Evolutionary conservation across 53 echinoderm and acorn worm species (phyloP), one percentile per base, ranked within the genome.

Genomic region (Astropecten irregularis): DNA sequence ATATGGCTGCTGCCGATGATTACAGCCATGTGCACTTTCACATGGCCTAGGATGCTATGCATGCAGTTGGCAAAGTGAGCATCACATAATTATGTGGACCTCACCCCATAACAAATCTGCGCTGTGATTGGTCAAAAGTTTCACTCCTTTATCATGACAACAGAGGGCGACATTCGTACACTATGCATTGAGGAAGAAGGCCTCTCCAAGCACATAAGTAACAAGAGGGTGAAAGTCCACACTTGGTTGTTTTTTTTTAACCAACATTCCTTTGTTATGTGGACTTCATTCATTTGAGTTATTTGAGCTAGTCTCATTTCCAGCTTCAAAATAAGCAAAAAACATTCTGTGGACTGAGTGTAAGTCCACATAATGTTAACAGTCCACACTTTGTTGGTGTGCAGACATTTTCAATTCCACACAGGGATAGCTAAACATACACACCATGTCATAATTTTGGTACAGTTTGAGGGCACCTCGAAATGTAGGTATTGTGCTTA

Each of bases 301-400:
- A 35, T 6, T 3, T 6, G 11, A 35, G 27, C 15, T 61, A 62
- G 36, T 62, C 31, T 62, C 26, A 35, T 31, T 31, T 62, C 33
- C 15, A 14, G 28, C 63, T 11, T 35, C 1, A 62, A 62, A 33
- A 62, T 62, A 62, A 62, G 31, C 63, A 3, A 13, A 29, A 62
- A 62, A 62, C 63, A 62, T 15, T 62, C 30, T 62, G 63, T 62
- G 63, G 33, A 62, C 63, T 32, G 27, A 31, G 63, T 62, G 30
- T 62, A 62, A 62, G 36, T 62, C 63, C 63, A 62, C 63, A 62
- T 31, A 62, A 0, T 31, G 63, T 30, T 31, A 31, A 62, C 2
- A 5, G 63, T 62, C 63, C 63, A 62, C 63, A 62, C 28, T 62
- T 62, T 33, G 63, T 62, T 62, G 63, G 63, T 62, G 63, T 34